Conservation (phyloP, 2,888 invertebrate genomes). For the Cataglyphis altisquamis region DNA sequence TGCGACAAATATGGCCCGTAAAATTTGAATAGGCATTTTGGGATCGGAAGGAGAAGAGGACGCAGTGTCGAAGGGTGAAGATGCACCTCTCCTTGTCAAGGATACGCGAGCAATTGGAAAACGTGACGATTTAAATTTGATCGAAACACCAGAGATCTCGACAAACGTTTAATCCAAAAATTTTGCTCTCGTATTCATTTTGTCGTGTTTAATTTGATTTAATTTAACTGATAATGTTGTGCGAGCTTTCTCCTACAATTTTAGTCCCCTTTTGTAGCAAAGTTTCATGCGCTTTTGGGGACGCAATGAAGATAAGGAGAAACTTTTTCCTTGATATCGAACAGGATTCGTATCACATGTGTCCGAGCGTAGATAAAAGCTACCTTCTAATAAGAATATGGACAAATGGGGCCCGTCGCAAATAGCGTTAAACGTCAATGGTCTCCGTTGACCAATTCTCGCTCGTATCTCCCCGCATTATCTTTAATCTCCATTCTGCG, state of each 20-base stretch:
- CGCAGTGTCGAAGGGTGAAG: not conserved
- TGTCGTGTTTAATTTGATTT: not conserved
- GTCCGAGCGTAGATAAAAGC: not conserved
- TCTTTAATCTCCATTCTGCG: conserved; percentile 65
- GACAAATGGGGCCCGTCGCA: conserved; percentile 59
- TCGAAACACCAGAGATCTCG: not conserved
- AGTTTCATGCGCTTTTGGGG: not conserved
- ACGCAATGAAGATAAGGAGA: not conserved
- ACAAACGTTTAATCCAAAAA: not conserved
- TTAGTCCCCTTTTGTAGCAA: not conserved
- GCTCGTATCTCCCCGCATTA: conserved; percentile 65
- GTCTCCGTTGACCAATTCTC: conserved; percentile 63
- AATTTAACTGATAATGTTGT: not conserved
- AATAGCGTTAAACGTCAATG: conserved; percentile 60
- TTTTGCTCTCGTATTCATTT: not conserved
- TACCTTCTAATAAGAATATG: conserved; percentile 28
- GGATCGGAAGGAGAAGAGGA: conserved; percentile 51
- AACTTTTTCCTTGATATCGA: not conserved
- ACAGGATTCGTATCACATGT: not conserved
- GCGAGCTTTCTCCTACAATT: not conserved
- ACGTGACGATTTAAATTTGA: not conserved
- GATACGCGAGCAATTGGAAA: not conserved
- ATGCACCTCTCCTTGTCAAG: not conserved
- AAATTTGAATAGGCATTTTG: conserved; percentile 85
- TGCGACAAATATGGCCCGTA: conserved; percentile 84